Evolutionary conservation across 2,113 vertebrate genomes (phyloP).

Genomic region (Protobothrops flavoviridis): DNA sequence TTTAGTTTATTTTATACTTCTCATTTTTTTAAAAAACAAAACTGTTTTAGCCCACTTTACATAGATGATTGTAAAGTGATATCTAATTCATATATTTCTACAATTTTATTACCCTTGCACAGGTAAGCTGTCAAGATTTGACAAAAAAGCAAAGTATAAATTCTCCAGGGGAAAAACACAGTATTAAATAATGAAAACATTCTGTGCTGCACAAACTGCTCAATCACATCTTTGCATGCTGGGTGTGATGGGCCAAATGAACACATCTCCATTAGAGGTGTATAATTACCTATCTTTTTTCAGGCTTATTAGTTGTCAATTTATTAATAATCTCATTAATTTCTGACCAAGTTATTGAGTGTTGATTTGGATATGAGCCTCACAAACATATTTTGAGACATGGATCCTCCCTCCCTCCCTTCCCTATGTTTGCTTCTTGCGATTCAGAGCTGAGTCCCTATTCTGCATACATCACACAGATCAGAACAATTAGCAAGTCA

Average conservation of each 20-base stretch:
- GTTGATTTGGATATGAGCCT: background rate
- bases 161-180: background rate
- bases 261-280: background rate
- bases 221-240: background rate
- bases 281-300: background rate
- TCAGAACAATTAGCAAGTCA: background rate
- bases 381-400: background rate
- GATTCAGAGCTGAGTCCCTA: slow-evolving; percentile 4
- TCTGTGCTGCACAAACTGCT: background rate
- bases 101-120: background rate
- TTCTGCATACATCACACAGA: background rate
- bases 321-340: background rate
- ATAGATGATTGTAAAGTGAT: background rate
- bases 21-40: background rate
- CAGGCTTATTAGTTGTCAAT: background rate
- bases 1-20: background rate
- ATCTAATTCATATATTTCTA: background rate
- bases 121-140: background rate
- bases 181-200: background rate
- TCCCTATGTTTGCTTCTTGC: slow-evolving; percentile 26
- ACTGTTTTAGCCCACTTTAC: background rate
- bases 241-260: background rate
- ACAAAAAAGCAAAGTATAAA: background rate
- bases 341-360: background rate
- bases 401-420: background rate